Percentiles rank a stretch among this genome's conserved stretches.
These are phyloP conservation scores for Pseudopipra pipra DNA, from an alignment of 2,113 vertebrate species.

Conservation along the genomic window DNA sequence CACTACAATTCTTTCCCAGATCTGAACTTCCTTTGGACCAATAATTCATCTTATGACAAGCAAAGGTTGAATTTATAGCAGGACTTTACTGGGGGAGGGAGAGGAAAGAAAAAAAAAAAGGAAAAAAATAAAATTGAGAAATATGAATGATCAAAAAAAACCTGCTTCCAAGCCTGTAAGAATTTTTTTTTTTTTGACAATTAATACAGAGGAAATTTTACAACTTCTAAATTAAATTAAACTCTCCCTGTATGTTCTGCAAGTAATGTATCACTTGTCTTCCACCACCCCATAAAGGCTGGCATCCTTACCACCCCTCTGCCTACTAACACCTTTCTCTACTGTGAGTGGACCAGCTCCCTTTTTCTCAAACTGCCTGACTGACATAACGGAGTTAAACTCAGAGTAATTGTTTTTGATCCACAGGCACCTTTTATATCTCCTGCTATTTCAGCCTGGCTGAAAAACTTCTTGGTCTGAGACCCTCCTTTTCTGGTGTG, in stretches of 20 bases:
- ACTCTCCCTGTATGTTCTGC: neutral
- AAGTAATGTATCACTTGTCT: neutral
- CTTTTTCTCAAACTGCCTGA: neutral
- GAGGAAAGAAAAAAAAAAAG: rapidly evolving
- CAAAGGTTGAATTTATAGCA: neutral
- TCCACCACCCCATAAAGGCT: rapidly evolving
- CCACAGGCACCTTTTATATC: rapidly evolving
- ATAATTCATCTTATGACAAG: neutral
- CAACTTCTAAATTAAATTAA: neutral
- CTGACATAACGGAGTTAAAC: neutral
- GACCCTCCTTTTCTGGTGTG: neutral
- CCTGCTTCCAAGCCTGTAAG: neutral
- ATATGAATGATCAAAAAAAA: rapidly evolving
- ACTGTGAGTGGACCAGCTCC: rapidly evolving
- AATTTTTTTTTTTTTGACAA: neutral
- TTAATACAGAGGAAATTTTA: neutral
- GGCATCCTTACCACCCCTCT: neutral
- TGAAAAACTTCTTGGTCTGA: neutral
- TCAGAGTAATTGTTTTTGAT: neutral
- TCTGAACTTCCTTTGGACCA: neutral
- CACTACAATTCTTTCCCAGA: neutral
- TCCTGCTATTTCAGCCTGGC: neutral
- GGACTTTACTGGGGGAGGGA: rapidly evolving
- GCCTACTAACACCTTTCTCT: neutral
- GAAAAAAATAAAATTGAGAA: neutral